Conservation (phyloP, 1,140 invertebrate genomes). For the Dermatophagoides farinae region DNA sequence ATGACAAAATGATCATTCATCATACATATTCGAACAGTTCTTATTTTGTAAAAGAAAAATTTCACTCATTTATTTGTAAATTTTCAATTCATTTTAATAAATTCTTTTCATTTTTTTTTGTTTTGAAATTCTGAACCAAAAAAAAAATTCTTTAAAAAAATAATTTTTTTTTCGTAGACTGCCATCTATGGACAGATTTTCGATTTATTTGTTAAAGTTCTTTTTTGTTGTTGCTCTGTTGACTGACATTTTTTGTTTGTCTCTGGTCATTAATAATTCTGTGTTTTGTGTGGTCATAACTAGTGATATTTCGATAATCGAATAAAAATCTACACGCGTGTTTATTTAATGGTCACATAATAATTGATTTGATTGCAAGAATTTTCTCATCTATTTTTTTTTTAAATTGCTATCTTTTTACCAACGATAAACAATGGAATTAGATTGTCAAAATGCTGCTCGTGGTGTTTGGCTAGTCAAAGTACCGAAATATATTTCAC, state of each 20-base stretch:
- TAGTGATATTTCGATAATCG: no score
- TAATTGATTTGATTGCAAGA: neutral
- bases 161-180: no score
- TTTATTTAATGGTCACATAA: neutral
- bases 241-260: neutral
- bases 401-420: neutral
- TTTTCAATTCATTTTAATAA: neutral
- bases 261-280: neutral
- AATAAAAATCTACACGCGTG: no score
- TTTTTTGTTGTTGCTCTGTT: no score
- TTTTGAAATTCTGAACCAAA: no score
- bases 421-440: neutral
- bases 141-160: no score
- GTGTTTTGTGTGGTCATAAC: neutral
- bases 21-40: no score
- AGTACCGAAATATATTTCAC: slow-evolving; percentile 81
- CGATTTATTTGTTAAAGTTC: no score
- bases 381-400: neutral
- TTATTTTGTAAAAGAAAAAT: neutral
- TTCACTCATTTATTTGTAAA: neutral
- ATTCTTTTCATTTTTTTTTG: neutral
- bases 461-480: slow-evolving; percentile 87
- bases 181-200: no score
- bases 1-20: neutral
- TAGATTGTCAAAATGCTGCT: slow-evolving; percentile 13